Conservation (phyloP, 2,113 vertebrate species). For the Jaculus jaculus region DNA sequence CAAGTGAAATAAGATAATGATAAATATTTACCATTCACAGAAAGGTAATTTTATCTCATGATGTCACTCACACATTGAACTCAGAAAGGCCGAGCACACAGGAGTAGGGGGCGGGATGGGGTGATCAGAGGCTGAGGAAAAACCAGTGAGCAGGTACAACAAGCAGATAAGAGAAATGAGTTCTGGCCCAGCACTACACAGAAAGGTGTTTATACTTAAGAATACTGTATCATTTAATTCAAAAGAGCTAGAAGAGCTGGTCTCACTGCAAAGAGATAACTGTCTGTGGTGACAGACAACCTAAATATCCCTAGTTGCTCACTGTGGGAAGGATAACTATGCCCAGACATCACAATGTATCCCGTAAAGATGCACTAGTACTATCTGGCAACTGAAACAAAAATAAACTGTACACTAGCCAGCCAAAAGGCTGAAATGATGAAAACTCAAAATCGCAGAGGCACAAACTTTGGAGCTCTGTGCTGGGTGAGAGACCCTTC, state of each 20-base stretch:
- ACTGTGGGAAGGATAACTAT: background rate
- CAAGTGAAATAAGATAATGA: background rate
- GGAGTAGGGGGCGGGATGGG: no score
- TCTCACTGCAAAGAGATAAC: background rate
- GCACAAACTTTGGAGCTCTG: background rate
- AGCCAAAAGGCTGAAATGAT: background rate
- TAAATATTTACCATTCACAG: background rate
- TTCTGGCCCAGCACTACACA: background rate
- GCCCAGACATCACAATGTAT: background rate
- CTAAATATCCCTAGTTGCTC: background rate
- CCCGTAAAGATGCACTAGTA: background rate
- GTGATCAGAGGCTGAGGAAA: background rate
- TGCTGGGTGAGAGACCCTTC: background rate
- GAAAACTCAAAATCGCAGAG: background rate
- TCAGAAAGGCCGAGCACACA: background rate
- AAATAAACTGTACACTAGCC: background rate
- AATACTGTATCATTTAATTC: background rate
- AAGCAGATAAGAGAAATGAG: background rate
- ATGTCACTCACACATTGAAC: background rate
- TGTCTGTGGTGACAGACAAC: background rate
- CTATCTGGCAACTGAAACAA: background rate
- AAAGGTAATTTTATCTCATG: background rate
- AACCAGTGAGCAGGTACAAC: background rate
- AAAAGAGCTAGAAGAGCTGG: background rate
- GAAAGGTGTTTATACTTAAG: background rate